Conservation (phyloP, 2,888 invertebrate species). For the Pharmacophagus antenor region DNA sequence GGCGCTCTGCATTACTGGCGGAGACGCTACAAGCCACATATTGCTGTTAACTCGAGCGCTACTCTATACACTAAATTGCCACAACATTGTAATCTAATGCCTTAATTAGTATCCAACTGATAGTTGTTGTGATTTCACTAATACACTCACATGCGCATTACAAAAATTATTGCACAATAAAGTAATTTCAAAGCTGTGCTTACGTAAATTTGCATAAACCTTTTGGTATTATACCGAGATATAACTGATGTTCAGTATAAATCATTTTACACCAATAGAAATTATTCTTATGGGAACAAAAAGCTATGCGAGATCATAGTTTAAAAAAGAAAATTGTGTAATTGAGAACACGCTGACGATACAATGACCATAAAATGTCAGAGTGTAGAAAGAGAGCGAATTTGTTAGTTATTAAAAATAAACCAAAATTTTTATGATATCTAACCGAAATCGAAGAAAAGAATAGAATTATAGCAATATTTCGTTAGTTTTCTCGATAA, state of each 20-base stretch:
- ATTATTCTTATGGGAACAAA: too few relatives aligned
- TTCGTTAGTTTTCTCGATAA: too few relatives aligned
- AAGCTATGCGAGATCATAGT: too few relatives aligned
- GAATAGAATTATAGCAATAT: too few relatives aligned
- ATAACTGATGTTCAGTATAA: not conserved
- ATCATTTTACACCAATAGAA: too few relatives aligned
- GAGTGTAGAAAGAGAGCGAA: too few relatives aligned
- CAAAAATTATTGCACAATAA: not conserved
- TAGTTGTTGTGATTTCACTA: constrained; percentile 37
- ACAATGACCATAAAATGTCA: too few relatives aligned
- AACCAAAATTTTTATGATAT: too few relatives aligned
- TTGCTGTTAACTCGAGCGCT: constrained; percentile 55
- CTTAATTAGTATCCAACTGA: constrained; percentile 32
- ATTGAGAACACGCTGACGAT: too few relatives aligned
- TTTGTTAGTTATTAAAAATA: too few relatives aligned
- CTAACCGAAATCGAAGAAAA: too few relatives aligned
- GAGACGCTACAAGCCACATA: constrained; percentile 87
- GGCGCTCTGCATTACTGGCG: constrained; percentile 91
- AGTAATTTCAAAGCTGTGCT: not conserved
- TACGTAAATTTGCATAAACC: not conserved
- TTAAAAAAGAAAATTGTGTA: too few relatives aligned
- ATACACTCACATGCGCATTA: constrained; percentile 4
- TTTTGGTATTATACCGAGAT: not conserved
- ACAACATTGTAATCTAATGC: constrained; percentile 28
- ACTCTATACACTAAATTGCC: constrained; percentile 34